Evolutionary conservation across 2,113 vertebrate genomes (phyloP).

Genomic region (Crocuta crocuta): DNA sequence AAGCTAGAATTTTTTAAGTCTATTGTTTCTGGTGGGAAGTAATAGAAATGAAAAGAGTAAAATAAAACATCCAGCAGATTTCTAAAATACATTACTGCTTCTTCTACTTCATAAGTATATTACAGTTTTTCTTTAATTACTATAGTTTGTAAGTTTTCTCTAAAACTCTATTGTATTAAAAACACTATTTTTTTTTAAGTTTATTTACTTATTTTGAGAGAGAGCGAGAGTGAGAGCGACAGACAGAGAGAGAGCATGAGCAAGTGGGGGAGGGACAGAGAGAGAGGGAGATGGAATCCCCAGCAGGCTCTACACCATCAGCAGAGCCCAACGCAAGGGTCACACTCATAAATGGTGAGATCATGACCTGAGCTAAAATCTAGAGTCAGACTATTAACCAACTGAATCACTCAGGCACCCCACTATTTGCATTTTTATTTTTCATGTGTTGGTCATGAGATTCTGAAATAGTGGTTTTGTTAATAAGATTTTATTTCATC

Average conservation of each 20-base stretch:
- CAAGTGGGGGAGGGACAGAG: too few species aligned
- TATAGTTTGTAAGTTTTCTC: neutral
- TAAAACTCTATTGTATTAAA: constrained; percentile 1
- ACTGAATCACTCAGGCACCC: too few species aligned
- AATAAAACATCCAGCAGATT: neutral
- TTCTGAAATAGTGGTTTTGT: neutral
- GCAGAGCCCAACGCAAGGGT: too few species aligned
- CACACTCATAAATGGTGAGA: too few species aligned
- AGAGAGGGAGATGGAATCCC: too few species aligned
- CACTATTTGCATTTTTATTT: neutral
- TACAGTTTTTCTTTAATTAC: neutral
- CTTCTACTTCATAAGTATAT: neutral
- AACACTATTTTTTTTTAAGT: neutral
- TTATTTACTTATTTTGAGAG: too few species aligned
- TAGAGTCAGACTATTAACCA: too few species aligned
- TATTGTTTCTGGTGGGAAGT: neutral
- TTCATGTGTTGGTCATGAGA: neutral
- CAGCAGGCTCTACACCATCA: too few species aligned
- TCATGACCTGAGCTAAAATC: too few species aligned
- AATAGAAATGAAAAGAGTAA: neutral
- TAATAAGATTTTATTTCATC: neutral
- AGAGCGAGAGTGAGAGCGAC: too few species aligned
- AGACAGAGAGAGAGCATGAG: too few species aligned
- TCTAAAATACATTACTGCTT: neutral
- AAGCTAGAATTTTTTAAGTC: neutral